Evolutionary conservation across 1,140 invertebrate species (phyloP).

Genomic region (Portunus trituberculatus): DNA sequence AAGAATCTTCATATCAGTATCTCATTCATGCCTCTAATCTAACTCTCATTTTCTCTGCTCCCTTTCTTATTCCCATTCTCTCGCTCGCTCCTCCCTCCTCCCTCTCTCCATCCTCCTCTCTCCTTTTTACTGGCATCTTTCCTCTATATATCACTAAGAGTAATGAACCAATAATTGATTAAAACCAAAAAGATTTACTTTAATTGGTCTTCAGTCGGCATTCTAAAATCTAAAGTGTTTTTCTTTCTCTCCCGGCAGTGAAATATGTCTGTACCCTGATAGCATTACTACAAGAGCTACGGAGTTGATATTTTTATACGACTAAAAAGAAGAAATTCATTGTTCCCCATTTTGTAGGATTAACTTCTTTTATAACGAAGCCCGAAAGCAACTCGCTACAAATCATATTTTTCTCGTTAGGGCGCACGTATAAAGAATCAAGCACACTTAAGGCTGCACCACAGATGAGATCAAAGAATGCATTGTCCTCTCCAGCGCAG

Average conservation of each 20-base stretch:
- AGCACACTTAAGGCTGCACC: not conserved
- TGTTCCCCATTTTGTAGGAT: not conserved
- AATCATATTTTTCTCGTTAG: not conserved
- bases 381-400: not conserved
- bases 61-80: not conserved
- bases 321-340: not conserved
- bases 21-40: too few relatives aligned
- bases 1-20: too few relatives aligned
- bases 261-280: not conserved
- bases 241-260: not conserved
- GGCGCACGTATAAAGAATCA: not conserved
- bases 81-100: not conserved
- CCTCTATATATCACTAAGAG: not conserved
- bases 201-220: not conserved
- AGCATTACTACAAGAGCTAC: not conserved
- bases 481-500: not conserved
- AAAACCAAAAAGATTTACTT: conserved; percentile 5
- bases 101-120: not conserved
- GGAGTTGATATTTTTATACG: not conserved
- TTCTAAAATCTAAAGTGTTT: not conserved
- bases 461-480: not conserved
- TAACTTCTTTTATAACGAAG: not conserved
- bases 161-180: conserved; percentile 16
- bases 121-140: not conserved
- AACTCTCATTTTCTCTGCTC: not conserved